Percentiles rank a stretch among this genome's conserved stretches.
Evolutionary conservation across 2,797 vertebrate genomes (phyloP).

Genomic region (Zalophus californianus): DNA sequence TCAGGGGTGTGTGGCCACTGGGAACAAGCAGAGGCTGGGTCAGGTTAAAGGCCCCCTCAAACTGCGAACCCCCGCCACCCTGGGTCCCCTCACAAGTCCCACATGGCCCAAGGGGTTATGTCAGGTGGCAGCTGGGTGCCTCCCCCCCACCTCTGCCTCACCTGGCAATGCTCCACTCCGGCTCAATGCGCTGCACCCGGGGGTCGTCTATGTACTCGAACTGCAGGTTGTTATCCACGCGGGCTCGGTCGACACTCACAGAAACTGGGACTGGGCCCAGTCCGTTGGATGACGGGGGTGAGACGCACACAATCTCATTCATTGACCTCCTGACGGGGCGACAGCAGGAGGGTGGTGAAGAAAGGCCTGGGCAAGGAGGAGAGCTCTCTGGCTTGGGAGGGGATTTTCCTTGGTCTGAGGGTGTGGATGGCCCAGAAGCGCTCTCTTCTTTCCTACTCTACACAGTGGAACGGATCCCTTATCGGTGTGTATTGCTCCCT

Average conservation of each 20-base stretch:
- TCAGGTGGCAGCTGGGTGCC: background rate
- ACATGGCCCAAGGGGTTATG: background rate
- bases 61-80: background rate
- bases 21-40: constrained; percentile 65
- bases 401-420: background rate
- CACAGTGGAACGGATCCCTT: fast-evolving
- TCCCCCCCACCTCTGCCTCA: constrained; percentile 75
- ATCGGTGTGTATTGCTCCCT: background rate
- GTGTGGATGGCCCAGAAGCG: background rate
- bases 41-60: background rate
- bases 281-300: constrained; percentile 93
- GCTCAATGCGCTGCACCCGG: constrained; percentile 95
- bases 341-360: fast-evolving
- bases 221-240: constrained; percentile 92
- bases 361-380: fast-evolving
- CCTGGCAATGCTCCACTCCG: constrained; percentile 99
- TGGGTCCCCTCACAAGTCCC: background rate
- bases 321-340: constrained; percentile 90
- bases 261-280: constrained; percentile 93
- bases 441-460: background rate
- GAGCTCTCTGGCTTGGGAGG: background rate
- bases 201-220: constrained; percentile 99
- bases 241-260: constrained; percentile 95
- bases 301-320: constrained; percentile 96
- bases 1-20: constrained; percentile 97